These are phyloP conservation scores for Pandion haliaetus DNA, from an alignment of 2,113 vertebrate species.

Conservation along the genomic window DNA sequence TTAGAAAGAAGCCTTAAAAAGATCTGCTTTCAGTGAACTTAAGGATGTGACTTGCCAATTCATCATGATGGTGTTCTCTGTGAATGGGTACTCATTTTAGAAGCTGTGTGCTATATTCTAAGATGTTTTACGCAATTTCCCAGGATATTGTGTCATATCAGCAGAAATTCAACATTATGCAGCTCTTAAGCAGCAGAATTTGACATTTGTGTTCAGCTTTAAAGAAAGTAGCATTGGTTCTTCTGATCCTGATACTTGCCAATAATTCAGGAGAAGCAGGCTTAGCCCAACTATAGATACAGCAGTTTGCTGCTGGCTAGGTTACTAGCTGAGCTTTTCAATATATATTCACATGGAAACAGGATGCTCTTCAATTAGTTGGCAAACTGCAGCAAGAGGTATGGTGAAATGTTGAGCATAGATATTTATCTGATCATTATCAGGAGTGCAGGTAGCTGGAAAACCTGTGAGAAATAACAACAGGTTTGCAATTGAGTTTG, in stretches of 20 bases:
- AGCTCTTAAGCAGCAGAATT: conserved; percentile 17
- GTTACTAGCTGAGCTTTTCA: background rate
- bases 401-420: background rate
- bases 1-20: background rate
- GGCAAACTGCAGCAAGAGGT: background rate
- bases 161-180: conserved; percentile 22
- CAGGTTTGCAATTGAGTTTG: background rate
- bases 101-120: background rate
- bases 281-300: background rate
- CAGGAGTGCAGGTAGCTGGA: background rate
- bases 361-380: conserved; percentile 16
- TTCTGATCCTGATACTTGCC: background rate
- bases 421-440: conserved; percentile 18
- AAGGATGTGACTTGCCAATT: background rate
- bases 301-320: conserved; percentile 1
- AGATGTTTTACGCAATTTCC: background rate
- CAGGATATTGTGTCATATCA: background rate
- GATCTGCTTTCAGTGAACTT: background rate
- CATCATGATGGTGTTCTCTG: background rate
- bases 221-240: background rate
- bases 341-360: background rate
- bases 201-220: background rate
- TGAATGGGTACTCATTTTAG: background rate
- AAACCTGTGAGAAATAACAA: background rate
- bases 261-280: background rate